These are phyloP conservation scores for Haemorhous mexicanus DNA, from an alignment of 2,113 vertebrate genomes.

Conservation along the genomic window DNA sequence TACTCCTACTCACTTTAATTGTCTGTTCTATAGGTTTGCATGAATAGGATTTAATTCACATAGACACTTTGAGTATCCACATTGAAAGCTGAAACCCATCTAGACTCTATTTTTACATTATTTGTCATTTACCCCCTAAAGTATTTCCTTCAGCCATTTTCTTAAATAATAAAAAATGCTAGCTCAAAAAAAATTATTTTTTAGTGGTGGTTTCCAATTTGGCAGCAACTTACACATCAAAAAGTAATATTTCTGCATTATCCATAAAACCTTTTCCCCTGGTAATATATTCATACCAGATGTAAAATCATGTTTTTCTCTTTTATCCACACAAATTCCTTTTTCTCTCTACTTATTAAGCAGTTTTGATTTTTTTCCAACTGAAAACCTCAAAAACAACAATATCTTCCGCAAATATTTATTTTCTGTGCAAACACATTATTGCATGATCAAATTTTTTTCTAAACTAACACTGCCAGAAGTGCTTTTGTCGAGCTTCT, in stretches of 20 bases:
- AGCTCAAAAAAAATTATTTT: background rate
- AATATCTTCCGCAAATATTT: background rate
- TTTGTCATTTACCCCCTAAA: background rate
- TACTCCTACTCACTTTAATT: background rate
- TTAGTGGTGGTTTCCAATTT: background rate
- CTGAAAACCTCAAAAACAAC: background rate
- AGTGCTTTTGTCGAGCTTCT: background rate
- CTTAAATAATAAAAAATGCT: background rate
- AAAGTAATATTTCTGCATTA: background rate
- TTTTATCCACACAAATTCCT: background rate
- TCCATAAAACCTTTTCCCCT: background rate
- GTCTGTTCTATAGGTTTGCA: background rate
- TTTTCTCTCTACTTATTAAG: background rate
- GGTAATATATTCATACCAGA: background rate
- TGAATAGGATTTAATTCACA: background rate
- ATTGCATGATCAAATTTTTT: background rate
- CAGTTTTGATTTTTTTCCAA: background rate
- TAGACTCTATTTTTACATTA: background rate
- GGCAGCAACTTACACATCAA: background rate
- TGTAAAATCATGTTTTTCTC: background rate
- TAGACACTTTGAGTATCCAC: background rate
- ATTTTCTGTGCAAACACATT: background rate
- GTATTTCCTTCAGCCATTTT: background rate
- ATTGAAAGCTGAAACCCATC: background rate
- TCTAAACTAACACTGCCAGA: background rate